Evolutionary conservation across 2,888 invertebrate genomes (phyloP), one percentile per base, ranked within the genome.

Genomic region (Panzeria rudis): DNA sequence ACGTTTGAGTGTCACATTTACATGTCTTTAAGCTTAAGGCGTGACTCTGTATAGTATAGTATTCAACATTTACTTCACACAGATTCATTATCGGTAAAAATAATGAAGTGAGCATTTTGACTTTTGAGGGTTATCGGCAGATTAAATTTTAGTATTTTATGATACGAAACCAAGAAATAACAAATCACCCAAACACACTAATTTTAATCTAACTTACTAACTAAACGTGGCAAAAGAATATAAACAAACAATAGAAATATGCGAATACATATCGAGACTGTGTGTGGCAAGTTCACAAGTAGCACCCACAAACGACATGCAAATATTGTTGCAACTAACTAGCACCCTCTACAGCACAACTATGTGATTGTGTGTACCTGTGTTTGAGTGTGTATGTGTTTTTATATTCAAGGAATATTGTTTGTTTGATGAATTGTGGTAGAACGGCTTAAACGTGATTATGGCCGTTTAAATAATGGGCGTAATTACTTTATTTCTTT

Each of bases 371-470:
- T 38, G 13, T 4, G n/a, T 62, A 9, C 38, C 15, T n/a, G 50
- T 23, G 8, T 62, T 32, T 32, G 3, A 44, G 47, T 15, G n/a
- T 61, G 56, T 50, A 29, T 35, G 20, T 62, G 44, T 62, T 59
- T 59, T 23, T 68, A 69, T 79, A 66, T 79, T 79, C 84, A 88
- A 88, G 87, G 88, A 89, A 69, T 59, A 69, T 77, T 68, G 77
- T 77, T 90, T 88, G 89, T 87, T 87, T 89, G 91, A 91, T 88
- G 89, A 88, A 89, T 89, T 88, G 87, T 47, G 87, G 86, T 80
- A 59, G 85, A 78, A 83, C 59, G 71, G 75, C 73, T 82, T 78
- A 82, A 85, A 64, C 78, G 78, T 78, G 81, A 82, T 85, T 82
- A 78, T 82, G 81, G 82, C 50, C 69, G 69, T 78, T 85, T 69